phyloP scores from a whole-genome alignment of 2,888 invertebrate species.

The Oscheius sp. region DNA sequence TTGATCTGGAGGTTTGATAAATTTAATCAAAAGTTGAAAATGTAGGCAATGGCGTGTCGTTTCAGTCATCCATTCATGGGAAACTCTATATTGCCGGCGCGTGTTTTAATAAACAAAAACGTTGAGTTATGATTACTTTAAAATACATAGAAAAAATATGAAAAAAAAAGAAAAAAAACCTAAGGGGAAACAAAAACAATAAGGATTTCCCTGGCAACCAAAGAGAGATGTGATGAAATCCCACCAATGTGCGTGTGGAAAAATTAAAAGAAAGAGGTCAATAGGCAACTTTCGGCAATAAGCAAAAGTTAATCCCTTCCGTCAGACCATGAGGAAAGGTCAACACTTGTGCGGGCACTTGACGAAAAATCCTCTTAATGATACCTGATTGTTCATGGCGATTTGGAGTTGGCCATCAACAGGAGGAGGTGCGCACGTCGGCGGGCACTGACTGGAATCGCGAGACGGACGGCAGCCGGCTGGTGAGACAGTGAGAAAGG shows the following conservation, averaged over 20 bases:
- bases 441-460: constrained; percentile 30
- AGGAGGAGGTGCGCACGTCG: constrained; percentile 29
- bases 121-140: neutral
- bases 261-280: constrained; percentile 18
- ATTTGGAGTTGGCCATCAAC: constrained; percentile 25
- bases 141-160: neutral
- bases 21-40: neutral
- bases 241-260: neutral
- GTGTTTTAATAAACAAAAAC: constrained; percentile 3
- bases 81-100: constrained; percentile 13
- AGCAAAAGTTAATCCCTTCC: constrained; percentile 2
- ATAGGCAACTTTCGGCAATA: constrained; percentile 6
- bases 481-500: constrained; percentile 10
- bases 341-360: neutral
- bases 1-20: neutral
- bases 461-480: constrained; percentile 30
- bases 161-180: constrained; percentile 1
- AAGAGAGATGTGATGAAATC: neutral
- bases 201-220: constrained; percentile 9
- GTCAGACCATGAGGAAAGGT: neutral
- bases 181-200: neutral
- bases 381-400: constrained; percentile 26
- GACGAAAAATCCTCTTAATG: constrained; percentile 1
- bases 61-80: constrained; percentile 10
- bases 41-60: neutral